phyloP scores from a whole-genome alignment of 92 coral and sea anemone genomes.

The Micromussa lordhowensis region DNA sequence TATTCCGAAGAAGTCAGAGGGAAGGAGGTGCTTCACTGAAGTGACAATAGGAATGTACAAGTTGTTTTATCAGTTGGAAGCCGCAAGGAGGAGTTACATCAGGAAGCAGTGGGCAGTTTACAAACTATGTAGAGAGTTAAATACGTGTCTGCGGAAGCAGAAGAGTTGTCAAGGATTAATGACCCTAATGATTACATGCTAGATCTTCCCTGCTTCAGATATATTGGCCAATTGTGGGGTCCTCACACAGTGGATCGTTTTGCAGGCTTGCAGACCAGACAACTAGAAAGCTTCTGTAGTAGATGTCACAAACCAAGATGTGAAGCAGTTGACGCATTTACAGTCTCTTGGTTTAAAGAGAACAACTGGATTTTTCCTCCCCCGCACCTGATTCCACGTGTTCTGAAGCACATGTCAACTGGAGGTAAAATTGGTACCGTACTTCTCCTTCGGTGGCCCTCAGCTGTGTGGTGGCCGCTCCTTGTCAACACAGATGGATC shows the following conservation, averaged over 20 bases:
- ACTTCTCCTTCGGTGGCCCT: conserved; percentile 72
- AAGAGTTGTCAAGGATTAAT: conserved; percentile 37
- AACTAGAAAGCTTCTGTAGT: conserved; percentile 62
- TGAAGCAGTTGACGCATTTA: conserved; percentile 64
- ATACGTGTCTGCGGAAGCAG: conserved; percentile 51
- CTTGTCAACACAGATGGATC: conserved; percentile 48
- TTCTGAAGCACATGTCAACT: conserved; percentile 69
- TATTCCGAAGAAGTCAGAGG: too few species aligned
- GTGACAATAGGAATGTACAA: conserved; percentile 61
- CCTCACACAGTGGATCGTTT: conserved; percentile 77
- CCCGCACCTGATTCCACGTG: conserved; percentile 56
- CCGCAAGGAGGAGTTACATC: conserved; percentile 55
- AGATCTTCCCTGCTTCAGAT: conserved; percentile 62
- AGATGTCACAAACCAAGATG: conserved; percentile 66
- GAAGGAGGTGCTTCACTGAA: conserved; percentile 61
- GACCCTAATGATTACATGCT: conserved; percentile 72
- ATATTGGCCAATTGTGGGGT: conserved; percentile 62
- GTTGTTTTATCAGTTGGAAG: conserved; percentile 55
- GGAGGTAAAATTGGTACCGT: conserved; percentile 74
- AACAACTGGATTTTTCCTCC: conserved; percentile 78
- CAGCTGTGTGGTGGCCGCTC: conserved; percentile 77
- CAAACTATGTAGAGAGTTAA: conserved; percentile 57
- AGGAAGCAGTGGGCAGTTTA: conserved; percentile 69
- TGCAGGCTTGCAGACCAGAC: conserved; percentile 62
- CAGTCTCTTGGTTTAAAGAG: conserved; percentile 65